These are phyloP conservation scores for Salpingus planirostris DNA, from an alignment of 2,888 invertebrate species.

Conservation along the genomic window DNA sequence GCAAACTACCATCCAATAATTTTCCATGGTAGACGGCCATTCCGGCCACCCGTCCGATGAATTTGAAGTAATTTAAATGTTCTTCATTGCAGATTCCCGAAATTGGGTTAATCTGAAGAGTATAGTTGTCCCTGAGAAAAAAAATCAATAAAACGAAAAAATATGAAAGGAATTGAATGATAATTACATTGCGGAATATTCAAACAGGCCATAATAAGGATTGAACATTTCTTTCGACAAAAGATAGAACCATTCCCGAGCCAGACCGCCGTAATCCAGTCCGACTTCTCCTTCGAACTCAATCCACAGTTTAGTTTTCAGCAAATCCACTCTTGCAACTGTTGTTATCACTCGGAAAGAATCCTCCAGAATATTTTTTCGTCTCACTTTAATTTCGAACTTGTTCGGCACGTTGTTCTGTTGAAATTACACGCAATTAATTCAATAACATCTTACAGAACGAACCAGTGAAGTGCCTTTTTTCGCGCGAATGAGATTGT, in stretches of 20 bases:
- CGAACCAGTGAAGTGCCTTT: too few species aligned
- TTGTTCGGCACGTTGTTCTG: constrained; percentile 95
- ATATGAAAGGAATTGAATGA: constrained; percentile 2
- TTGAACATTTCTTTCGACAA: constrained; percentile 99
- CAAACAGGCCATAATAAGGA: constrained; percentile 98
- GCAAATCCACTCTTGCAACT: constrained; percentile 79
- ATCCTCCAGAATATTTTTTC: constrained; percentile 91
- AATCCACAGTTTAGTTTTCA: constrained; percentile 97
- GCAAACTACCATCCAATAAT: constrained; percentile 74
- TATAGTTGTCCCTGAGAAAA: constrained; percentile 80
- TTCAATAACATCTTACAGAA: too few species aligned
- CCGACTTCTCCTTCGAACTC: constrained; percentile 98
- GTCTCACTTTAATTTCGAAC: constrained; percentile 90
- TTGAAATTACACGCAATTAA: not conserved
- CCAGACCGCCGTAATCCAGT: constrained; percentile 91
- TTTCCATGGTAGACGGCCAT: constrained; percentile 99
- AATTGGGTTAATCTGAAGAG: constrained; percentile 96
- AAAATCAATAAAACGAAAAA: too few species aligned
- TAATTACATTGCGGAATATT: constrained; percentile 97
- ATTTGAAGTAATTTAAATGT: constrained; percentile 96
- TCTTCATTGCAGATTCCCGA: constrained; percentile 97
- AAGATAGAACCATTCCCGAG: constrained; percentile 98
- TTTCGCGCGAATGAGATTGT: too few species aligned
- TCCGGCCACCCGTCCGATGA: constrained; percentile 95
- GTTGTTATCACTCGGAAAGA: constrained; percentile 92